Base-by-base conservation (phyloP, 2,797 vertebrate genomes). In the Enteromius radiatus region DNA sequence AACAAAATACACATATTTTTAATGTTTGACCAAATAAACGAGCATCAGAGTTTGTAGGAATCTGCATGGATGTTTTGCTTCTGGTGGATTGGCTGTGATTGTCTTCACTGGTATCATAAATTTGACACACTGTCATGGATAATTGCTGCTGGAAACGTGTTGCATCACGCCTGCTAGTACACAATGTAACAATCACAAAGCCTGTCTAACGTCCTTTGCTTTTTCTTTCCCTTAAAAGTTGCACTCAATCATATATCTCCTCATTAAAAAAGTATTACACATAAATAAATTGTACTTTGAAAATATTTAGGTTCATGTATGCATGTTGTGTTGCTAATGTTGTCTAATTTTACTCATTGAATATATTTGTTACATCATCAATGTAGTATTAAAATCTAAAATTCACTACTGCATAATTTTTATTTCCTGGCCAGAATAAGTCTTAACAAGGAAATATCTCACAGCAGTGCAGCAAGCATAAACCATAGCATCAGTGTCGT, bases 401-500 rank as follows among this genome's bases (percentile, higher is more conserved):
- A 8, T 23, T 56, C 31, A 12, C n/a, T 26, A 6, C 17, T 59
- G 17, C 5, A n/a, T 21, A 31, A 45, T 63, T 63, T 76, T n/a
- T 17, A 63, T 63, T 63, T 38, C 10, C 38, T 63, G 10, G 75
- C 36, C 36, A 41, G 23, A 59, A 61, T 59, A 15, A 41, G 14
- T 45, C 23, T 63, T 45, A 63, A 63, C 33, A 28, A 4, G n/a
- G 54, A 38, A 41, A 76, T 26, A 11, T 74, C 49, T 15, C 31
- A 38, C 31, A 74, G 5, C 52, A 38, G 33, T 17, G n/a, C 14
- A 17, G 15, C n/a, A 75, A 41, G 21, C 33, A 75, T 33, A 59
- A 74, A 45, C 28, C 21, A 38, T 49, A 54, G 80, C 36, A 75
- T 77, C 43, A 67, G 26, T 5, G 56, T 63, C 26, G 12, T 76